Percentiles rank a stretch among this genome's conserved stretches.
Evolutionary conservation across 2,888 invertebrate species (phyloP).

Genomic region (Rhaphigaster nebulosa): DNA sequence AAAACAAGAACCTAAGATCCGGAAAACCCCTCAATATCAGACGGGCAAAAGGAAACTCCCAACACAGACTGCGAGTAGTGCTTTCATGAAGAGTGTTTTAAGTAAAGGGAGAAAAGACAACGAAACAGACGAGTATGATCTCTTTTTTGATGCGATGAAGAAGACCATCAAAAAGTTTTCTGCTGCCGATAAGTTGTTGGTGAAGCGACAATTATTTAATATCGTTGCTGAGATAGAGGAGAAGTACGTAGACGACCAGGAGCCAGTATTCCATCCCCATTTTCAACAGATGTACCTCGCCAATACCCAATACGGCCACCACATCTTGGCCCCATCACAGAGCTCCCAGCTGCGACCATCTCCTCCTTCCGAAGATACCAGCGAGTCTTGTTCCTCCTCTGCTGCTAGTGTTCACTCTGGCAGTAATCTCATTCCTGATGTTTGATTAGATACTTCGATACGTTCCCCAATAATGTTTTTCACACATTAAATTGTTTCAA

Average conservation of each 20-base stretch:
- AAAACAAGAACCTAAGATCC: background rate
- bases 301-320: background rate
- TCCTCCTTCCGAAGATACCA: background rate
- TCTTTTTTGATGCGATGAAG: conserved; percentile 20
- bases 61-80: background rate
- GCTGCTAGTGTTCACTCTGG: background rate
- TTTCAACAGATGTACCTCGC: background rate
- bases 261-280: background rate
- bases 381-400: background rate
- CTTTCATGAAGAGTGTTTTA: background rate
- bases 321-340: background rate
- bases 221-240: background rate
- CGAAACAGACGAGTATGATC: background rate
- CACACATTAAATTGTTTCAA: no score
- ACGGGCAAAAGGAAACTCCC: background rate
- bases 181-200: conserved; percentile 20
- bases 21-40: background rate
- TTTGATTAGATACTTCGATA: background rate
- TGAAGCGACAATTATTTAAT: background rate
- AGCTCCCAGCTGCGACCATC: background rate
- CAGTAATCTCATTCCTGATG: background rate
- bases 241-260: background rate
- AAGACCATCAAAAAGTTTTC: conserved; percentile 23
- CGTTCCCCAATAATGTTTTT: no score
- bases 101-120: background rate